Base-by-base conservation (phyloP, 2,888 invertebrate species). In the Azorinus chamasolen region DNA sequence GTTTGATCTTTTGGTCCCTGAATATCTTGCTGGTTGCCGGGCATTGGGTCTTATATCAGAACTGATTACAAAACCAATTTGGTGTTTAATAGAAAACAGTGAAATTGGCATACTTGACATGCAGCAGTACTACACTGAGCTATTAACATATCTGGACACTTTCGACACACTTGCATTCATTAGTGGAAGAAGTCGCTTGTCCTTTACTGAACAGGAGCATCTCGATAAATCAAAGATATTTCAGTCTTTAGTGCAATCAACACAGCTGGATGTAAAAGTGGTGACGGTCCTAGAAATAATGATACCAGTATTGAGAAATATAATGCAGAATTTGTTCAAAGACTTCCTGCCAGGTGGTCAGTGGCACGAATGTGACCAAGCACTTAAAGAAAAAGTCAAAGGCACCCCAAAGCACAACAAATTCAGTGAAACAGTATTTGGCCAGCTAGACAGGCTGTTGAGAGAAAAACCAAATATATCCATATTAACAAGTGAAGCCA, bases 21-120 rank as follows among this genome's bases (percentile, higher is more conserved):
- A 71, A 22, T 80, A 68, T 46, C 8, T 84, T 8, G 75, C 75
- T 41, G 78, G 76, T 6, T 78, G 78, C 39, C 75, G 74, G 62
- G 75, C 82, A 1, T 46, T 84, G 3, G 84, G 74, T 18, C 43
- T 55, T 16, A 62, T 74, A 14, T 51, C 39, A 18, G 68, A 74
- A 39, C 32, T 74, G 14, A 68, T 74, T 20, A 68, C 74, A 20
- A 32, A 51, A 32, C 74, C 62, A 22, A 37, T 74, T 25, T 74
- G 63, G 68, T 14, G 69, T 24, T 50, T 70, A 2, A 58, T 66
- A 37, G 66, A 73, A 62, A 55, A 73, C 62, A 61, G 66, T 24
- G 54, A 61, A 22, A 32, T 73, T 25, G 66, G 66, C 24, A 55
- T 66, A 14, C 61, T 25, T n/a, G 61, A 73, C 18, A 25, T 61